phyloP scores from a whole-genome alignment of 2,888 invertebrate species.

The Agrochola lychnidis region DNA sequence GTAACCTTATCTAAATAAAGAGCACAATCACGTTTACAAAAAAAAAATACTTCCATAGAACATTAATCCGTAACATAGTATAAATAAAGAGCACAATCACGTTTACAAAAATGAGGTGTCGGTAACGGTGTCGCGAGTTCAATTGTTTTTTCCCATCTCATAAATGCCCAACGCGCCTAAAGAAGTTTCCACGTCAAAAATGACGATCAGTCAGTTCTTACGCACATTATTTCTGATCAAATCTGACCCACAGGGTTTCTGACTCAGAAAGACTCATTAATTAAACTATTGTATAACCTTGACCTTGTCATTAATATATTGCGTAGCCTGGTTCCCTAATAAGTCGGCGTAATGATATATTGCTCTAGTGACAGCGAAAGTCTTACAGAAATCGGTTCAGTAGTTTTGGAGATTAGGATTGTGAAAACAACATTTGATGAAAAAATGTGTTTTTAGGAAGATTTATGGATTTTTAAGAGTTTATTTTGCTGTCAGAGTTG shows the following conservation, averaged over 20 bases:
- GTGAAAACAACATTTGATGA: background rate
- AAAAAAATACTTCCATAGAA: no score
- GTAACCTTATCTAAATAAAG: no score
- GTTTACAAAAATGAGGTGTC: no score
- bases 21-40: no score
- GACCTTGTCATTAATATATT: constrained; percentile 44
- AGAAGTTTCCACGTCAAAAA: background rate
- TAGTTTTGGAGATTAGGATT: constrained; percentile 34
- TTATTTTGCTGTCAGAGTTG: background rate
- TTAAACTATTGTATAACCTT: constrained; percentile 22
- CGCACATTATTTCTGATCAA: background rate
- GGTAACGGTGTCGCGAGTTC: no score
- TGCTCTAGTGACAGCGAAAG: constrained; percentile 54
- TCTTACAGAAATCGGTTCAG: constrained; percentile 46
- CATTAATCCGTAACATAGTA: no score
- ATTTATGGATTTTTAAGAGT: background rate
- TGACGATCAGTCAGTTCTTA: background rate
- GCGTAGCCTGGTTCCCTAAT: constrained; percentile 45
- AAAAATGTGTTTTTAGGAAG: background rate
- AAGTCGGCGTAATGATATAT: constrained; percentile 51
- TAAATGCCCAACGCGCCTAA: no score
- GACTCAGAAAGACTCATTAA: constrained; percentile 37
- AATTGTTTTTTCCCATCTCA: no score
- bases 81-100: no score
- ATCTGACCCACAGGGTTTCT: constrained; percentile 14